Evolutionary conservation across 2,113 vertebrate genomes (phyloP), one percentile per base, ranked within the genome.

Genomic region (Onychorhynchus coronatus): DNA sequence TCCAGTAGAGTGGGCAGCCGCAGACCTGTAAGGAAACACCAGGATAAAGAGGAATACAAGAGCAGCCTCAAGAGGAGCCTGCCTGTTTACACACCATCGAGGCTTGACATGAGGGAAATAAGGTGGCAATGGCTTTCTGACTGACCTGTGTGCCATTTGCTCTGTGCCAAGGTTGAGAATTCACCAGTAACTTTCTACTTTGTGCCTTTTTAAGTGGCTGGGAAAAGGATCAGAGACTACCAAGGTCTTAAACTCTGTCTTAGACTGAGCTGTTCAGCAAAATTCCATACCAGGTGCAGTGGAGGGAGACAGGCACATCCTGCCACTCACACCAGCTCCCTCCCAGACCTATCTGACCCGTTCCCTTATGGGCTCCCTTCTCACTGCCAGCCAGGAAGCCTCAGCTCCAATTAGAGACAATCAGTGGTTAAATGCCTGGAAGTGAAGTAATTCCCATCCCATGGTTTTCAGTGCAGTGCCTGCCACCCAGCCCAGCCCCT

Each of bases 1-100:
- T 99, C 99, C 99, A 99, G 96, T 99, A 99, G 41, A 99, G 98
- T 22, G 99, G 99, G 97, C 98, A 99, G 85, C 98, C 98, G 89
- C 99, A 99, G 63, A 98, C 97, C 99, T 99, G 97, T 17, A 92
- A 89, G 27, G 24, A 82, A 92, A 97, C 95, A 97, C 7, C 87
- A 80, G 46, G 63, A 70, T 21, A 80, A 39, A 85, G 19, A 59
- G 23, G 22, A n/a, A 77, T 25, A 87, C 44, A 85, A 81, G 52
- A 68, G 37, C 50, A 85, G 33, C n/a, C 27, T 75, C 59, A 46
- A 67, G 82, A 91, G 33, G 13, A 74, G 46, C 33, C 31, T 67
- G 35, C 42, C 83, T 46, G 44, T 61, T 94, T 68, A 87, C 37
- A 78, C 22, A 49, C 31, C 53, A 56, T 4, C 1, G 0, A 83